phyloP scores from a whole-genome alignment of 2,888 invertebrate species.

The Nebria salina region DNA sequence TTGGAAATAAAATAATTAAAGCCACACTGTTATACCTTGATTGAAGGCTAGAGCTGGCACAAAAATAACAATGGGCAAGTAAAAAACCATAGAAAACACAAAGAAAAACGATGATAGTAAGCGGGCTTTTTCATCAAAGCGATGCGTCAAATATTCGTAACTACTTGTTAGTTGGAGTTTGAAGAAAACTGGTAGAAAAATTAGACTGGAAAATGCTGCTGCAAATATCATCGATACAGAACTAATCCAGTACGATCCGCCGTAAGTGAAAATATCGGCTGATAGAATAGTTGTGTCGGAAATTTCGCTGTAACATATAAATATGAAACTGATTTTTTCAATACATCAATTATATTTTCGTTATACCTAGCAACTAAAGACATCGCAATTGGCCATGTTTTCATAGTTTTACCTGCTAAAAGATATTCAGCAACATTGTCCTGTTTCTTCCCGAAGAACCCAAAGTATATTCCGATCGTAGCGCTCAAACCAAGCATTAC shows the following conservation, averaged over 20 bases:
- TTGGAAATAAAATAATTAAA: too few species aligned
- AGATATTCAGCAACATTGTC: slow-evolving; percentile 75
- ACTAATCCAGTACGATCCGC: slow-evolving; percentile 70
- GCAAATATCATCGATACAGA: slow-evolving; percentile 59
- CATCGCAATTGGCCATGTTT: slow-evolving; percentile 76
- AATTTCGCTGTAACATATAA: slow-evolving; percentile 67
- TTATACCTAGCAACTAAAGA: slow-evolving; percentile 68
- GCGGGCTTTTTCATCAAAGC: slow-evolving; percentile 68
- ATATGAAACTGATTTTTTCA: not conserved
- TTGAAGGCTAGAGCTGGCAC: slow-evolving; percentile 72
- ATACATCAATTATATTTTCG: too few species aligned
- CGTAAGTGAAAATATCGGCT: slow-evolving; percentile 49
- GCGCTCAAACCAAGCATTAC: slow-evolving; percentile 66
- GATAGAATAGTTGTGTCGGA: slow-evolving; percentile 80
- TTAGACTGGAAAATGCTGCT: not conserved
- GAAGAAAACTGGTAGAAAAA: slow-evolving; percentile 70
- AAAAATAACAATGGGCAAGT: slow-evolving; percentile 71
- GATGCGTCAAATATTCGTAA: slow-evolving; percentile 70
- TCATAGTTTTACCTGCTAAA: slow-evolving; percentile 78
- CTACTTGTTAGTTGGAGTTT: slow-evolving; percentile 72
- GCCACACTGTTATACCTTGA: slow-evolving; percentile 55
- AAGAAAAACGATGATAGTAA: slow-evolving; percentile 67
- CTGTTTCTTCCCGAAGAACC: slow-evolving; percentile 67
- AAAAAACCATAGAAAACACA: slow-evolving; percentile 66
- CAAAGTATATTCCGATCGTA: slow-evolving; percentile 70